Base-by-base conservation (phyloP, 1,140 invertebrate genomes). In the Mycetomoellerius zeteki region DNA sequence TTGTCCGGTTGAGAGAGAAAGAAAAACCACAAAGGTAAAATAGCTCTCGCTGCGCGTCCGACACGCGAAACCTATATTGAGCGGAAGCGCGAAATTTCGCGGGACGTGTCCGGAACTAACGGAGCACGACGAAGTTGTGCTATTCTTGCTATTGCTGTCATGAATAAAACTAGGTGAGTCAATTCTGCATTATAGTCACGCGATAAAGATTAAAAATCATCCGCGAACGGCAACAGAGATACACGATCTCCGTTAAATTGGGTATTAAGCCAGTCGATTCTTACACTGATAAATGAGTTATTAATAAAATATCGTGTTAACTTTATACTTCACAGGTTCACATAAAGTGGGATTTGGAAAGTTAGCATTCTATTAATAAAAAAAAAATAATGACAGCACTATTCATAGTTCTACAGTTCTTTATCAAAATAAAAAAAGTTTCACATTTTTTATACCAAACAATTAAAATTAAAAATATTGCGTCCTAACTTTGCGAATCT, bases 261-360 rank as follows among this genome's bases (percentile, higher is more conserved):
- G 30, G 19, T 65, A 56, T 85, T 85, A 85, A 67, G 27, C 47
- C 58, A 33, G 56, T 78, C 73, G 47, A 65, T 85, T 43, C 21
- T 65, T 50, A 50, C 33, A 64, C 60, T 78, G 10, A 43, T 43
- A 12, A 37, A 37, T 10, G 37, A 43, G 37, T 43, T 37, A 37
- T 37, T 37, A 7, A 33, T 33, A 33, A 33, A 33, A 33, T 33
- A 0, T 33, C 0, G 33, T 33, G 33, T 33, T 33, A 7, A 33
- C 33, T 33, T 0, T 6, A 33, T 6, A 33, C 33, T 33, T 0
- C 33, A 33, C 33, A 7, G 33, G 33, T n/a, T n/a, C n/a, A n/a
- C n/a, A n/a, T n/a, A n/a, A n/a, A n/a, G 30, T 43, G 37, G 2
- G 37, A 43, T 43, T 8, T 43, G 37, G 6, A 0, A 37, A 37